Evolutionary conservation across 2,113 vertebrate genomes (phyloP).

Genomic region (Cardinalis cardinalis): DNA sequence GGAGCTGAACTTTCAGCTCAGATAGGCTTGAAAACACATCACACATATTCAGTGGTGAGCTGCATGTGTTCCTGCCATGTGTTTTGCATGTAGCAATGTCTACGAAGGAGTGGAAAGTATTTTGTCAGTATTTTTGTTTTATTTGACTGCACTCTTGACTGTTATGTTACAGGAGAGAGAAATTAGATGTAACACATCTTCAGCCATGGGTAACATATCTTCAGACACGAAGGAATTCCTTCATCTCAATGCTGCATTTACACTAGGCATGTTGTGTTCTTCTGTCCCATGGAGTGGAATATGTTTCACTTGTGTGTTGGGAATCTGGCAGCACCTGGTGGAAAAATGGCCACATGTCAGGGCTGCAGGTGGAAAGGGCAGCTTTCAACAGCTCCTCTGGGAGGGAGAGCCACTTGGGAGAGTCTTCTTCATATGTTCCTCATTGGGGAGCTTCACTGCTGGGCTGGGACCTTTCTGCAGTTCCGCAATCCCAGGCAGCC

Average conservation of each 20-base stretch:
- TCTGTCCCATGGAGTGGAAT: neutral
- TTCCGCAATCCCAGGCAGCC: neutral
- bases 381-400: neutral
- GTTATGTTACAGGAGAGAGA: neutral
- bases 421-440: neutral
- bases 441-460: neutral
- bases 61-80: neutral
- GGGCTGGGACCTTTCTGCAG: neutral
- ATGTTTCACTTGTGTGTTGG: accelerated
- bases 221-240: neutral
- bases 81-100: neutral
- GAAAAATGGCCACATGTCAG: neutral
- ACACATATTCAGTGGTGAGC: neutral
- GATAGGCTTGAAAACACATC: neutral
- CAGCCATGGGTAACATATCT: accelerated
- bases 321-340: neutral
- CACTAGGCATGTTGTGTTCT: neutral
- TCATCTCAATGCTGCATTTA: neutral
- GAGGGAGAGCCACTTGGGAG: neutral
- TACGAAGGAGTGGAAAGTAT: neutral
- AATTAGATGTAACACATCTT: neutral
- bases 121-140: neutral
- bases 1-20: neutral
- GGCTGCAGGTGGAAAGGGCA: neutral
- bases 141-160: neutral